Conservation (phyloP, 2,113 vertebrate genomes). For the Rhinopomastus cyanomelas region DNA sequence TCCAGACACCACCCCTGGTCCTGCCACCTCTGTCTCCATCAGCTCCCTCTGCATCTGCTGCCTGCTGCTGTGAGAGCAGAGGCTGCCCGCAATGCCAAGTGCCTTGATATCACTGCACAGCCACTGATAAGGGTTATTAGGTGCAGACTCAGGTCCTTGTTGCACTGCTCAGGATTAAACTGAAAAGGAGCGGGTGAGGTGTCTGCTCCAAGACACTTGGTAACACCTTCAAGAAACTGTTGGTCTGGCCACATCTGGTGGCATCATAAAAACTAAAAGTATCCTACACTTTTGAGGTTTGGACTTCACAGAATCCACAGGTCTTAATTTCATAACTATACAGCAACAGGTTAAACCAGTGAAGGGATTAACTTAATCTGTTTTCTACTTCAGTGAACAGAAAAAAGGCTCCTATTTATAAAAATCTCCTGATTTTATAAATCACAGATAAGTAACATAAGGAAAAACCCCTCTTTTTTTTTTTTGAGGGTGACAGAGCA, state of each 20-base stretch:
- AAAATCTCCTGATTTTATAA: neutral
- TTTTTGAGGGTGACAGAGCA: no score
- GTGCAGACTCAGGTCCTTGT: neutral
- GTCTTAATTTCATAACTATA: neutral
- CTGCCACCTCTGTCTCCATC: neutral
- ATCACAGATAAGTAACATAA: neutral
- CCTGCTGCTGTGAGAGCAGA: neutral
- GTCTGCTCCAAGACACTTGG: neutral
- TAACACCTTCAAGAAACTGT: neutral
- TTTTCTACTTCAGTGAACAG: neutral
- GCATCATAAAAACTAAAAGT: neutral
- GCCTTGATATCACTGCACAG: no score
- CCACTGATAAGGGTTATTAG: fast-evolving
- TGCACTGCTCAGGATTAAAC: neutral
- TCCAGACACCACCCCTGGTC: neutral
- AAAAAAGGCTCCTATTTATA: neutral
- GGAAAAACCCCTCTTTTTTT: no score
- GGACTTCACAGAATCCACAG: neutral
- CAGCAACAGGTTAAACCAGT: neutral
- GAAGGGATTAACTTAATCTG: slow-evolving; percentile 1
- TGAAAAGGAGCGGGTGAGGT: neutral
- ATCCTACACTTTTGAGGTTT: neutral
- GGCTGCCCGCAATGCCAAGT: fast-evolving
- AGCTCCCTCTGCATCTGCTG: neutral
- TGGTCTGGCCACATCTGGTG: neutral